phyloP scores from a whole-genome alignment of 2,888 invertebrate species.

The Caenorhabditis angaria region DNA sequence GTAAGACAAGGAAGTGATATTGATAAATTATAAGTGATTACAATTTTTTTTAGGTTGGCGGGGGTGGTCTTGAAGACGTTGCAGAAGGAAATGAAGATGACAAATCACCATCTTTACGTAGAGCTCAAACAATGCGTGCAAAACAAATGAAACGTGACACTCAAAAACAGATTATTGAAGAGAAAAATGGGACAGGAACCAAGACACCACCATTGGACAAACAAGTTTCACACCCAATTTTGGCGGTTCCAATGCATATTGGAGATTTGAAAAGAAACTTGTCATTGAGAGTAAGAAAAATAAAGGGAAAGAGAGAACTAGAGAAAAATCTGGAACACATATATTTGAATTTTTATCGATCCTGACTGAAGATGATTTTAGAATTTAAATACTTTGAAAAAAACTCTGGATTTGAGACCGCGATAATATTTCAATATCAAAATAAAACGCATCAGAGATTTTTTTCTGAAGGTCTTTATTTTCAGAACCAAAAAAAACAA shows the following conservation, averaged over 20 bases:
- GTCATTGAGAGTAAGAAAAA: slow-evolving; percentile 41
- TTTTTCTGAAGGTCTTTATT: too few species aligned
- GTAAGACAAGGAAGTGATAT: too few species aligned
- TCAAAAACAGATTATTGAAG: slow-evolving; percentile 9
- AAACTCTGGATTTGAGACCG: too few species aligned
- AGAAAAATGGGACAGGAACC: background rate
- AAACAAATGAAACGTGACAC: slow-evolving; percentile 44
- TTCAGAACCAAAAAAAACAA: too few species aligned
- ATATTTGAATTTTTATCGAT: background rate
- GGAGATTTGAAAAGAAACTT: slow-evolving; percentile 55
- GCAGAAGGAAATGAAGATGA: slow-evolving; percentile 42
- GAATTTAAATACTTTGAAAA: background rate
- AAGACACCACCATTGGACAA: slow-evolving; percentile 35
- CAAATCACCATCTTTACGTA: slow-evolving; percentile 35
- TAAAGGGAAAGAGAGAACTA: slow-evolving; percentile 5
- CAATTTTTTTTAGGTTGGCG: slow-evolving; percentile 50
- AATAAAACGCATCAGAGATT: too few species aligned
- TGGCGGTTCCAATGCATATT: slow-evolving; percentile 38
- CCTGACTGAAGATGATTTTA: background rate
- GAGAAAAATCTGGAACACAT: background rate
- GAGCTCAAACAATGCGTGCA: slow-evolving; percentile 50
- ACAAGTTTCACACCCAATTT: slow-evolving; percentile 44
- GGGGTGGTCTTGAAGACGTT: slow-evolving; percentile 55
- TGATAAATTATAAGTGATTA: background rate
- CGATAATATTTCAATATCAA: too few species aligned